Conservation (phyloP, 2,113 vertebrate species). For the Elephantulus edwardii region DNA sequence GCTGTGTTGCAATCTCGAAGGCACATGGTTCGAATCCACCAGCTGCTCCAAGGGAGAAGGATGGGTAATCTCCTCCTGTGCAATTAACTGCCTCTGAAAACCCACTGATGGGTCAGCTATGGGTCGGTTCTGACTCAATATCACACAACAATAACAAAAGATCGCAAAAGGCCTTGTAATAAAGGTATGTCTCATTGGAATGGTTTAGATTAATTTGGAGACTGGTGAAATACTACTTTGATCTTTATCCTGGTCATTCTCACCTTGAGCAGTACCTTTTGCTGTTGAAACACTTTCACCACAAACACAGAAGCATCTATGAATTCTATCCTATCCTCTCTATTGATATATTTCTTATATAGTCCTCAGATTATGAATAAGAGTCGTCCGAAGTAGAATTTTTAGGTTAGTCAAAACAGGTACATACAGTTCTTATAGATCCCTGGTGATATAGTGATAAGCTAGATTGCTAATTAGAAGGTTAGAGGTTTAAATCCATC, state of each 20-base stretch:
- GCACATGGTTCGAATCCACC: too few species aligned
- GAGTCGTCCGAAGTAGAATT: not conserved
- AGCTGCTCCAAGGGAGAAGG: too few species aligned
- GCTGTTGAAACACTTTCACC: not conserved
- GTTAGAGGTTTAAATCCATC: too few species aligned
- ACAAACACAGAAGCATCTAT: not conserved
- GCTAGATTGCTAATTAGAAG: too few species aligned
- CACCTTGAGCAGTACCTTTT: not conserved
- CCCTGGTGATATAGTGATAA: too few species aligned
- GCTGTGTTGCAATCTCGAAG: too few species aligned
- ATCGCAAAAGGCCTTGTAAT: not conserved
- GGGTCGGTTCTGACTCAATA: too few species aligned
- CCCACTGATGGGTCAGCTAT: too few species aligned
- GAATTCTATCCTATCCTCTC: not conserved
- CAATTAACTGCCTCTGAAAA: too few species aligned
- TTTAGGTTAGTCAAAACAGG: not conserved
- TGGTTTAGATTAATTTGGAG: conserved; percentile 11
- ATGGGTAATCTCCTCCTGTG: too few species aligned
- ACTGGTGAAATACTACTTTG: not conserved
- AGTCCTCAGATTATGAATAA: not conserved
- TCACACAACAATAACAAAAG: too few species aligned
- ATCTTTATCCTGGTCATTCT: not conserved
- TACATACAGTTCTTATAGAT: not conserved
- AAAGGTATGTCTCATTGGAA: not conserved
- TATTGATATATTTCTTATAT: not conserved